phyloP scores from a whole-genome alignment of 2,113 vertebrate genomes.

The Lipophrys pholis region DNA sequence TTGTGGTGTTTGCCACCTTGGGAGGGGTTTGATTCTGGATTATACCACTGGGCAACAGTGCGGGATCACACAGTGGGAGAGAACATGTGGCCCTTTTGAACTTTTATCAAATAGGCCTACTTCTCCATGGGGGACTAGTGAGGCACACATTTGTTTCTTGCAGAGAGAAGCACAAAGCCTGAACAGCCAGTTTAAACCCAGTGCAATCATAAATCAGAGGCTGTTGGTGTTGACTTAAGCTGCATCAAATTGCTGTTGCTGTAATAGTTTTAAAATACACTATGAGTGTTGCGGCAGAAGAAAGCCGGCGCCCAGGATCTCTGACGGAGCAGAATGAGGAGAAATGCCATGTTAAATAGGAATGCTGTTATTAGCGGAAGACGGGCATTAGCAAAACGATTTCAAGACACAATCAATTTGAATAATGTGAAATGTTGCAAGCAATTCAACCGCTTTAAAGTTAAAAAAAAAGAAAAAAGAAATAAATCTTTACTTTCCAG shows the following conservation, averaged over 20 bases:
- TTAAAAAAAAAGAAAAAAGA: too few species aligned
- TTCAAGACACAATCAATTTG: too few species aligned
- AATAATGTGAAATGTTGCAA: too few species aligned
- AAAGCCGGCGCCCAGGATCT: neutral
- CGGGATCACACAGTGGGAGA: constrained; percentile 63
- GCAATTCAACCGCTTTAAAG: too few species aligned
- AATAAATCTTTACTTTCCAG: too few species aligned
- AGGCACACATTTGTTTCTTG: constrained; percentile 18
- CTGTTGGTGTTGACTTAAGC: constrained; percentile 15
- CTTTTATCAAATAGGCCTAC: constrained; percentile 41
- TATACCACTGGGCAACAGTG: constrained; percentile 46
- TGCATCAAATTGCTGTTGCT: neutral
- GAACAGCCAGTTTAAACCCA: constrained; percentile 12
- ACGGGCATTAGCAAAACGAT: too few species aligned
- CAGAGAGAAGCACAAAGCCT: constrained; percentile 25
- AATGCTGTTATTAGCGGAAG: too few species aligned
- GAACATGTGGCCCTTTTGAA: constrained; percentile 68
- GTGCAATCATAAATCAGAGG: constrained; percentile 8
- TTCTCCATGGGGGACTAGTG: constrained; percentile 10
- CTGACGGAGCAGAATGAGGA: neutral
- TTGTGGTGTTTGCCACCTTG: constrained; percentile 48
- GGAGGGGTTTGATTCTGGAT: constrained; percentile 63
- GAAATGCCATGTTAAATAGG: too few species aligned
- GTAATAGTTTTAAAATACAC: neutral
- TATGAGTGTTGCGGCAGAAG: neutral